Percentiles rank a stretch among this genome's conserved stretches.
phyloP scores from a whole-genome alignment of 2,113 vertebrate species.

The Hippocampus zosterae region DNA sequence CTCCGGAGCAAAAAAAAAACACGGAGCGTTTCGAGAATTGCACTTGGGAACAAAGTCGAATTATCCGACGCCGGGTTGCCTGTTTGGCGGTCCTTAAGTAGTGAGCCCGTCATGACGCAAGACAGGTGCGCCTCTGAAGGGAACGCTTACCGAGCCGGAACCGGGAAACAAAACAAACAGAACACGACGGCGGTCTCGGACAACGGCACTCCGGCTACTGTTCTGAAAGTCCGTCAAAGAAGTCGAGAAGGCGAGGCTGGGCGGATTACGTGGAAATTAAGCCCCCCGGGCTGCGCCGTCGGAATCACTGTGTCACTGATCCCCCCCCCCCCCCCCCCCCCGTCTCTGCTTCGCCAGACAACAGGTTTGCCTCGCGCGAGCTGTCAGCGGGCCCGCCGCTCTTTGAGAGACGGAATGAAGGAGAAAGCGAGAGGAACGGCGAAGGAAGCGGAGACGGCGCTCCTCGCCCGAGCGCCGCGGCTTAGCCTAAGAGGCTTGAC shows the following conservation, averaged over 20 bases:
- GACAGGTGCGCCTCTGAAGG: no score
- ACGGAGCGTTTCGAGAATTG: no score
- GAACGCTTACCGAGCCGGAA: no score
- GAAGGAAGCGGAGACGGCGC: slow-evolving; percentile 49
- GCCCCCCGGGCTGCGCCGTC: slow-evolving; percentile 47
- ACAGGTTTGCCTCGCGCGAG: slow-evolving; percentile 59
- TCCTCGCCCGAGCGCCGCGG: slow-evolving; percentile 68
- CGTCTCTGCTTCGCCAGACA: slow-evolving; percentile 50
- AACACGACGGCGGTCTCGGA: no score
- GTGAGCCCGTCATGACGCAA: no score
- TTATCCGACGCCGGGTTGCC: no score
- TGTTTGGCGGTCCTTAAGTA: no score
- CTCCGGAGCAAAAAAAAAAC: no score
- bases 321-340: no score
- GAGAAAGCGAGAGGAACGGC: slow-evolving; percentile 38
- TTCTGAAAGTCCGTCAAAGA: slow-evolving; percentile 15
- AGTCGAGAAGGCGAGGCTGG: slow-evolving; percentile 31
- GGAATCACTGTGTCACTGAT: slow-evolving; percentile 71
- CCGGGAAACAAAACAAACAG: no score
- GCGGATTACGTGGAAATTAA: slow-evolving; percentile 75
- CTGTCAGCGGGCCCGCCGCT: slow-evolving; percentile 53
- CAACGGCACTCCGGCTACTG: slow-evolving; percentile 2
- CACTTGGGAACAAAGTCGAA: no score
- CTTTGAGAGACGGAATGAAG: slow-evolving; percentile 51
- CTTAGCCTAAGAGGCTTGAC: slow-evolving; percentile 78